Evolutionary conservation across 1,140 invertebrate species (phyloP).

Genomic region (Lepidurus couesii): DNA sequence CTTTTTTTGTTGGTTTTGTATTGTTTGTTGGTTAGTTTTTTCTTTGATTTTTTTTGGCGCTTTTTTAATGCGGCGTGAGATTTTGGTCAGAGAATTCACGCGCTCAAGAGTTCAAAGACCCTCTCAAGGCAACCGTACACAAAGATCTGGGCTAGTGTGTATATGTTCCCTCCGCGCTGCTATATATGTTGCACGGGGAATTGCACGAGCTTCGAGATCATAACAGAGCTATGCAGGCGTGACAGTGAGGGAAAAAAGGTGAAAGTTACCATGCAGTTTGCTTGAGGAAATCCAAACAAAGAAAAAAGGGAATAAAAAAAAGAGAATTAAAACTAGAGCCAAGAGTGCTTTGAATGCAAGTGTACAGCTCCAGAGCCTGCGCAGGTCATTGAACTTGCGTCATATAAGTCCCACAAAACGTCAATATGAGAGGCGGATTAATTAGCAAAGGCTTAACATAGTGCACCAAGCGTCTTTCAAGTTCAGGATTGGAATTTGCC

Average conservation of each 20-base stretch:
- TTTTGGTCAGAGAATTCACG: slow-evolving; percentile 14
- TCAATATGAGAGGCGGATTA: background rate
- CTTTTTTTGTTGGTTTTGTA: background rate
- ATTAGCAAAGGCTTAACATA: background rate
- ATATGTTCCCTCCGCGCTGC: background rate
- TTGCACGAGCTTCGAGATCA: too few relatives aligned
- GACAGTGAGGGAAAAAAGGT: slow-evolving; percentile 15
- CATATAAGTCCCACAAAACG: background rate
- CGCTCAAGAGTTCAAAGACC: background rate
- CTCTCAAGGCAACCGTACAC: background rate
- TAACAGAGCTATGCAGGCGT: slow-evolving; percentile 25
- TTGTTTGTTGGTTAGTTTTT: background rate
- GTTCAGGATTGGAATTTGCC: too few relatives aligned
- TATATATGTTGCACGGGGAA: too few relatives aligned
- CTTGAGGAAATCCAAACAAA: slow-evolving; percentile 31
- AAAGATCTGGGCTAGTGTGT: slow-evolving; percentile 13
- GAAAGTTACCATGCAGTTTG: slow-evolving; percentile 34
- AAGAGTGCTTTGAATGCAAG: slow-evolving; percentile 21
- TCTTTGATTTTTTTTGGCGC: background rate
- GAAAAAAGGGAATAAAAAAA: slow-evolving; percentile 35
- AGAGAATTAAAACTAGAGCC: slow-evolving; percentile 31
- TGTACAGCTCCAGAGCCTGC: slow-evolving; percentile 23
- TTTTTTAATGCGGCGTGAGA: background rate
- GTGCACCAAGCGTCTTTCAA: background rate
- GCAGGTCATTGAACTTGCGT: slow-evolving; percentile 27